These are phyloP conservation scores for Gambusia affinis DNA, from an alignment of 2,113 vertebrate genomes.

Conservation along the genomic window DNA sequence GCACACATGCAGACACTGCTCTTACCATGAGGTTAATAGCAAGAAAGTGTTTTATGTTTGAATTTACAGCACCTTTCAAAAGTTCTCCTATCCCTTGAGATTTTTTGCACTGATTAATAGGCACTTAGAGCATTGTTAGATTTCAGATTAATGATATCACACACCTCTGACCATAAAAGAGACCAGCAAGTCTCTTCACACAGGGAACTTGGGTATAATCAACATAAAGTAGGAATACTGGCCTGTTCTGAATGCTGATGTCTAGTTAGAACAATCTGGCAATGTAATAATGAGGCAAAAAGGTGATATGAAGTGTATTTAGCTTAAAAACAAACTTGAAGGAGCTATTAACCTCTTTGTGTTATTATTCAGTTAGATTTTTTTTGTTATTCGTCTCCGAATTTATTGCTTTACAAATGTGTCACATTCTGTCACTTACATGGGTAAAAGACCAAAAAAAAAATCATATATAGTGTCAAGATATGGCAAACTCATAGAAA, in stretches of 20 bases:
- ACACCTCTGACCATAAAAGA: slow-evolving; percentile 5
- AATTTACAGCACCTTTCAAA: neutral
- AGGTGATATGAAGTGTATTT: no score
- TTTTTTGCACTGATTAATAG: slow-evolving; percentile 54
- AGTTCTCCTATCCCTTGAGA: neutral
- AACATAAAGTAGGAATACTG: slow-evolving; percentile 1
- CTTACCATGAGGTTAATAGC: slow-evolving; percentile 1
- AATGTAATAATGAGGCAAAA: no score
- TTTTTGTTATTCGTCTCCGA: no score
- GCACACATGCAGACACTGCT: neutral
- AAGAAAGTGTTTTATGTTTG: neutral
- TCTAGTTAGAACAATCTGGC: neutral
- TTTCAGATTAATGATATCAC: slow-evolving; percentile 12
- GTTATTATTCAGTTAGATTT: no score
- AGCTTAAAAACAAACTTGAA: no score
- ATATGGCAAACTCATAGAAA: no score
- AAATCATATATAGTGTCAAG: no score
- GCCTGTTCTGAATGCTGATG: neutral
- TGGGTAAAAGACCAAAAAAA: no score
- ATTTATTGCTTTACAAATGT: no score
- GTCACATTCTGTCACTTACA: no score
- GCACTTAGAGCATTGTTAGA: slow-evolving; percentile 13
- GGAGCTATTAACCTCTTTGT: no score
- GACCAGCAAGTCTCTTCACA: neutral
- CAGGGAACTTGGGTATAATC: neutral